Evolutionary conservation across 1,140 invertebrate species (phyloP), one percentile per base, ranked within the genome.

Genomic region (Coenobita brevimanus): DNA sequence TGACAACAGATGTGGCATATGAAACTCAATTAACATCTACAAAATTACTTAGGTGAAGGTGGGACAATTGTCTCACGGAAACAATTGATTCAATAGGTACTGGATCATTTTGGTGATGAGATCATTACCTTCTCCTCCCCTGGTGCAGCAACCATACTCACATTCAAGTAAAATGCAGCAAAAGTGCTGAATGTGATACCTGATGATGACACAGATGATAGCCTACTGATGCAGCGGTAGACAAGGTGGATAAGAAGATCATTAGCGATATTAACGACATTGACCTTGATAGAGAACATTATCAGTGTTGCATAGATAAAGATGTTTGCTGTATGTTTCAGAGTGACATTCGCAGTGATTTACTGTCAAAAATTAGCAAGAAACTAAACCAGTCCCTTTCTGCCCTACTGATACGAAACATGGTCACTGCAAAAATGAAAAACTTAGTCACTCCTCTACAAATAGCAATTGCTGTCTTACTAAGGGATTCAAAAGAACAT

Each of bases 111-210:
- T 43, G 46, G 41, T 10, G 38, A 41, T 43, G 36, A 78, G 21
- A n/a, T 78, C 21, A 78, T 78, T 24, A 78, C 41, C 30, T 78
- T 78, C 38, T 78, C 75, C 46, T 78, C 46, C 75, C 75, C 33
- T 78, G 75, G 75, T n/a, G n/a, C 46, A 78, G 38, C 75, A 78
- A 6, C 75, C 38, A 15, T 78, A 78, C 4, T 43, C 38, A 21
- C 75, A 43, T 46, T 78, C 30, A 78, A 54, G 46, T 78, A 1
- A 3, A 78, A 43, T 78, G 75, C 46, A 78, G 75, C 30, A 78
- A 78, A 78, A n/a, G 10, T 43, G 75, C n/a, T 78, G 46, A 6
- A 33, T 67, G n/a, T 6, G 62, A 10, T 67, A n/a, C 30, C 62
- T 67, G 62, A 67, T n/a, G 62, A n/a, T n/a, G n/a, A 67, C n/a